These are phyloP conservation scores for Acleris holmiana DNA, from an alignment of 2,888 invertebrate species.

Conservation along the genomic window DNA sequence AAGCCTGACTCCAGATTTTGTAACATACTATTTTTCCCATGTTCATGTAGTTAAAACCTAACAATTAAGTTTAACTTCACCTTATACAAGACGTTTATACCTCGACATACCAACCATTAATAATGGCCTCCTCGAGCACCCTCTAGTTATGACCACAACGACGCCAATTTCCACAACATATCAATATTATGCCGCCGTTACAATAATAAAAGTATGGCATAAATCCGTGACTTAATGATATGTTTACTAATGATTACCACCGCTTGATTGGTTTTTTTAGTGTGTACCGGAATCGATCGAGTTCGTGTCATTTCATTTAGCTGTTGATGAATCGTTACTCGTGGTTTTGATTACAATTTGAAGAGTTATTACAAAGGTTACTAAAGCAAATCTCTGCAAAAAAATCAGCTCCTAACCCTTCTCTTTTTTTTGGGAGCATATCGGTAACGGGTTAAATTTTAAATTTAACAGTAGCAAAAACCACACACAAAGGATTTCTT, in stretches of 20 bases:
- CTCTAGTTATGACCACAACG: slow-evolving; percentile 45
- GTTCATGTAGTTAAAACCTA: too few relatives aligned
- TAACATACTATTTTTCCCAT: too few relatives aligned
- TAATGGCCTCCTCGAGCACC: slow-evolving; percentile 42
- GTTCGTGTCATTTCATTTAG: slow-evolving; percentile 20
- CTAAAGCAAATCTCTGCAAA: too few relatives aligned
- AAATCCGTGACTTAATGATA: slow-evolving; percentile 49
- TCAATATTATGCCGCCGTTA: slow-evolving; percentile 41
- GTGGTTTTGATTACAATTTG: neutral
- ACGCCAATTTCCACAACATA: slow-evolving; percentile 50
- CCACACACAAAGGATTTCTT: slow-evolving; percentile 31
- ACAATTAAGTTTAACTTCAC: neutral
- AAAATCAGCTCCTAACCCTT: too few relatives aligned
- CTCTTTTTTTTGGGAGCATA: too few relatives aligned
- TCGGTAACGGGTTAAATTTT: neutral
- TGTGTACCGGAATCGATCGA: slow-evolving; percentile 14
- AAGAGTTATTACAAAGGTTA: neutral
- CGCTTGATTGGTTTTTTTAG: slow-evolving; percentile 36
- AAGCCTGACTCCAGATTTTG: too few relatives aligned
- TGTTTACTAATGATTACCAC: slow-evolving; percentile 51
- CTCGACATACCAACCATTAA: slow-evolving; percentile 33
- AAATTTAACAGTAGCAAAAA: slow-evolving; percentile 31
- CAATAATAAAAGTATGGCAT: slow-evolving; percentile 53
- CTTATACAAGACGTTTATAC: neutral
- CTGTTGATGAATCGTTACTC: slow-evolving; percentile 3